These are phyloP conservation scores for Apogon hyalosoma DNA, from an alignment of 2,797 vertebrate species.

Conservation along the genomic window DNA sequence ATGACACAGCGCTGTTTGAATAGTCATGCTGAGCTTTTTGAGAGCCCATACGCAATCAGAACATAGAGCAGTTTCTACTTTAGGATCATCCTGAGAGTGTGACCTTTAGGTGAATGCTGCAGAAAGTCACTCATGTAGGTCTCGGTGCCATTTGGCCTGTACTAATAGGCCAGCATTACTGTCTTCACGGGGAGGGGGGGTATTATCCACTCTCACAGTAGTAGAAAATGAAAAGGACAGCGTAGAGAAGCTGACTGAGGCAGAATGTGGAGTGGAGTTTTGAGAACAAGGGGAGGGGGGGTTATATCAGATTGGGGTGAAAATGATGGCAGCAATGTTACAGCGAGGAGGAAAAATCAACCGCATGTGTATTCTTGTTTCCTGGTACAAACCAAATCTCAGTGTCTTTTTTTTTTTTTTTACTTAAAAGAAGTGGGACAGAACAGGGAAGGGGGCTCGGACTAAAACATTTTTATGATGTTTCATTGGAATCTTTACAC, in stretches of 20 bases:
- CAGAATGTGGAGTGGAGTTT: constrained; percentile 15
- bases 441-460: too few species aligned
- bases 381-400: not conserved
- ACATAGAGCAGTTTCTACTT: constrained; percentile 36
- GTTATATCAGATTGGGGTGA: constrained; percentile 20
- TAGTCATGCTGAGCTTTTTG: not conserved
- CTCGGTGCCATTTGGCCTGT: constrained; percentile 15
- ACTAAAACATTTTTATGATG: not conserved
- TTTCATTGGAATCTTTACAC: not conserved
- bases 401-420: not conserved
- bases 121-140: constrained; percentile 25
- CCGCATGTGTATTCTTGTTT: too few species aligned
- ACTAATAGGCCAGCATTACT: constrained; percentile 40
- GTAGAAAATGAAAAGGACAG: constrained; percentile 30
- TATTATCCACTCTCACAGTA: constrained; percentile 40
- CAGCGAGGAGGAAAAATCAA: not conserved
- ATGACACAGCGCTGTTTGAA: not conserved
- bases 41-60: constrained; percentile 7
- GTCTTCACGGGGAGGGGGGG: constrained; percentile 32
- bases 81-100: constrained; percentile 24
- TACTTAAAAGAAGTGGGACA: too few species aligned
- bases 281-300: not conserved
- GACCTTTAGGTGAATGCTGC: constrained; percentile 46
- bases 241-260: constrained; percentile 21
- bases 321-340: constrained; percentile 9